Evolutionary conservation across 2,797 vertebrate species (phyloP).

Genomic region (Muscicapa striata): DNA sequence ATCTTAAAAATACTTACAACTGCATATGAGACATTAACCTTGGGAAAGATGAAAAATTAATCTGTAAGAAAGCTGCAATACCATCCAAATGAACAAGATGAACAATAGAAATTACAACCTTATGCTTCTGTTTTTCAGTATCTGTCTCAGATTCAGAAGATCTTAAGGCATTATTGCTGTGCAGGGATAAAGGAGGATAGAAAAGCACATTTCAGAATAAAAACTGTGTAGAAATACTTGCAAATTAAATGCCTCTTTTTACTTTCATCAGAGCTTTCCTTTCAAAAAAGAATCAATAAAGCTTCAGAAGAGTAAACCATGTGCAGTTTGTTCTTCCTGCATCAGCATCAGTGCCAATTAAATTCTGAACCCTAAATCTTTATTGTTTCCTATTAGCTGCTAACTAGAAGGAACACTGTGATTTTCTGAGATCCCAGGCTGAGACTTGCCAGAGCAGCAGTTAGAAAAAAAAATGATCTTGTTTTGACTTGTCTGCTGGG

Average conservation of each 20-base stretch:
- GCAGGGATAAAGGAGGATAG: not conserved
- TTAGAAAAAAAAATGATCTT: conserved; percentile 6
- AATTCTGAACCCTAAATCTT: conserved; percentile 52
- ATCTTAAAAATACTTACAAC: not conserved
- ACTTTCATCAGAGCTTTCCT: conserved; percentile 52
- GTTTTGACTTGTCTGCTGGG: conserved; percentile 55
- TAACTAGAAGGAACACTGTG: conserved; percentile 20
- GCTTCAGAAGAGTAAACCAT: conserved; percentile 51
- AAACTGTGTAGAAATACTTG: conserved; percentile 60
- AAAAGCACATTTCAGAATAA: conserved; percentile 24
- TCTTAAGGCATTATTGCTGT: not conserved
- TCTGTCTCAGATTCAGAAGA: conserved; percentile 11
- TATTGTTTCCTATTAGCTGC: conserved; percentile 58
- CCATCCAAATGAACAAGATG: not conserved
- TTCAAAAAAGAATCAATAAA: conserved; percentile 52
- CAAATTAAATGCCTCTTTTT: conserved; percentile 35
- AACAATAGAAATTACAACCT: not conserved
- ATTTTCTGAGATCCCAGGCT: conserved; percentile 39
- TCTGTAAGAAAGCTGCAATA: not conserved
- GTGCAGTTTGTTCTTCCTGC: not conserved
- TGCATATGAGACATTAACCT: not conserved
- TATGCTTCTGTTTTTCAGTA: not conserved
- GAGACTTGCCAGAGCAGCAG: conserved; percentile 27
- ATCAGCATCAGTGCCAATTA: conserved; percentile 50
- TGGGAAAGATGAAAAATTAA: not conserved